phyloP scores from a whole-genome alignment of 2,888 invertebrate genomes.

The Meteorus colon region DNA sequence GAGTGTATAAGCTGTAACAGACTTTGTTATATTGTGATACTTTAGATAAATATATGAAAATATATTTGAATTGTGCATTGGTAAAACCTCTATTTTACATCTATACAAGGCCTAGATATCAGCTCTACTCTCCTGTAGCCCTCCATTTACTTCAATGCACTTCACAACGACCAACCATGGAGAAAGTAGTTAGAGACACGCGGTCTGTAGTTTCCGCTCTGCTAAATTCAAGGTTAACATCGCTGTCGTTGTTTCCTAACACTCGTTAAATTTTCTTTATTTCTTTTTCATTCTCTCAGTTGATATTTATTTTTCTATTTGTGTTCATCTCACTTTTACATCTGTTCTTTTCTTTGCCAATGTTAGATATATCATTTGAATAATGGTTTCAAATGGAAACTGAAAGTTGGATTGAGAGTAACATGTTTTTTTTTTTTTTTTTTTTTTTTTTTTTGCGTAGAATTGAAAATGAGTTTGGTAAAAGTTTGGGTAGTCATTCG shows the following conservation, averaged over 20 bases:
- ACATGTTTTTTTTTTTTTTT: neutral
- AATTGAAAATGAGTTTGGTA: too few relatives aligned
- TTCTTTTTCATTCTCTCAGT: neutral
- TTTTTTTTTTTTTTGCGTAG: too few relatives aligned
- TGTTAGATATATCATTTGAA: neutral
- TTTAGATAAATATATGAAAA: neutral
- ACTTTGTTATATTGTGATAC: neutral
- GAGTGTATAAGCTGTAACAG: neutral
- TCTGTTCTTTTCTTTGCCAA: neutral
- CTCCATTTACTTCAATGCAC: slow-evolving; percentile 26
- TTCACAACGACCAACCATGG: slow-evolving; percentile 51
- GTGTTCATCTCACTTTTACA: neutral
- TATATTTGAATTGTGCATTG: neutral
- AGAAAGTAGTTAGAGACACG: slow-evolving; percentile 71
- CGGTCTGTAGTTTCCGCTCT: slow-evolving; percentile 68
- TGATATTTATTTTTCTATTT: neutral
- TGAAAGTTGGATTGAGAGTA: neutral
- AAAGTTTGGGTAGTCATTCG: too few relatives aligned
- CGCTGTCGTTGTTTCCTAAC: slow-evolving; percentile 50
- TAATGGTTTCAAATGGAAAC: neutral
- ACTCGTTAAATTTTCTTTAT: slow-evolving; percentile 23
- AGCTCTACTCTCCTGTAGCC: neutral
- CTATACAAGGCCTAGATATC: neutral
- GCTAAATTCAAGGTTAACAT: slow-evolving; percentile 68
- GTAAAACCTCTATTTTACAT: neutral